These are phyloP conservation scores for Lysandra bellargus DNA, from an alignment of 2,888 invertebrate species.

Conservation along the genomic window DNA sequence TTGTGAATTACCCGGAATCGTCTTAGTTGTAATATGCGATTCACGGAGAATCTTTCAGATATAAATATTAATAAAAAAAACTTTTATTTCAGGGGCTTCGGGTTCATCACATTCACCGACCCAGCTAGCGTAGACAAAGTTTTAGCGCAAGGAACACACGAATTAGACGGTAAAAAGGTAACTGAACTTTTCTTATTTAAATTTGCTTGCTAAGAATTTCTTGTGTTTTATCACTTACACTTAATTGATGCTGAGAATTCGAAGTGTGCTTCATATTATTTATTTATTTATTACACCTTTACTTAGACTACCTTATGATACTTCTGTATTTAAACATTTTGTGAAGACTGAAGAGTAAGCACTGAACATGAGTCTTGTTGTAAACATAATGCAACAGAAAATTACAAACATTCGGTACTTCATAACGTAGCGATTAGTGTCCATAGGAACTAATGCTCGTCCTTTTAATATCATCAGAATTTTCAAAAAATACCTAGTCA, in stretches of 20 bases:
- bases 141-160: conserved; percentile 98
- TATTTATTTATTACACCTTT: background rate
- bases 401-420: too few relatives aligned
- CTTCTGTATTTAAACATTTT: too few relatives aligned
- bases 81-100: conserved; percentile 93
- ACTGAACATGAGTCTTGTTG: background rate
- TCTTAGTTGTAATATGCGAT: background rate
- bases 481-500: background rate
- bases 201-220: conserved; percentile 39
- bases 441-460: too few relatives aligned
- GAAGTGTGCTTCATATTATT: background rate
- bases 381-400: too few relatives aligned
- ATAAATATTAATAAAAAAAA: conserved; percentile 33
- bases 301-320: too few relatives aligned
- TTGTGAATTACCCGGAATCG: conserved; percentile 20
- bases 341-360: too few relatives aligned
- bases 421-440: too few relatives aligned
- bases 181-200: conserved; percentile 55
- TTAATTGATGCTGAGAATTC: conserved; percentile 13
- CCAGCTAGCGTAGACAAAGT: conserved; percentile 99
- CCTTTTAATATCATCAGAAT: too few relatives aligned
- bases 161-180: conserved; percentile 99
- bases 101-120: conserved; percentile 99
- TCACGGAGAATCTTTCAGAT: conserved; percentile 13
- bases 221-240: conserved; percentile 29